Evolutionary conservation across 1,140 invertebrate species (phyloP), one percentile per base, ranked within the genome.

Genomic region (Macrosteles quadrilineatus): DNA sequence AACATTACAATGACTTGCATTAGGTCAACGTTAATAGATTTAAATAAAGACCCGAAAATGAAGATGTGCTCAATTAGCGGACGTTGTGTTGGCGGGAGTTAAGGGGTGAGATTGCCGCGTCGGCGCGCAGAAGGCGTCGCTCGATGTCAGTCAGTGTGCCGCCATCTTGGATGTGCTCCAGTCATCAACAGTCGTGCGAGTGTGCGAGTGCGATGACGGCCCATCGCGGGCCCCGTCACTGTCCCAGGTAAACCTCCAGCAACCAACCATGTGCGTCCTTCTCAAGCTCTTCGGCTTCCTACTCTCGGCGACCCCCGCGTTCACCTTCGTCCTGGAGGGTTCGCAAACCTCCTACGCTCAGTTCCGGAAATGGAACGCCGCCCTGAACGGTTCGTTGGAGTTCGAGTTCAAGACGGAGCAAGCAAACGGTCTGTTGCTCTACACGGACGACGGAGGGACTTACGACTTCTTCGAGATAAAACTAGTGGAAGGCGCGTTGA

Each of bases 391-490:
- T 11, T 92, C 89, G n/a, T 80, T 97, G 4, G 92, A 95, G 77
- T 88, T 97, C 74, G 94, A 97, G 79, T 97, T 97, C 82, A 93
- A 93, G 82, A 97, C 95, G 2, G 88, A 92, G 66, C 90, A 94
- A 78, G 91, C 92, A 0, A 95, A 95, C 81, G 94, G 94, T 6
- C 80, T 97, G 68, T 81, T 98, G 19, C 83, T 98, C 47, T 97
- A 97, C 80, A 96, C 94, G 0, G 95, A 97, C 78, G 96, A 98
- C 78, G 95, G 95, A 3, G 94, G 94, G 12, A 93, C 91, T 19
- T 93, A 94, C 76, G 95, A 98, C 80, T 98, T 98, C 82, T 95
- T 98, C 80, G 95, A 97, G 81, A 81, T 98, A 62, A 98, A 97
- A 78, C 83, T 99, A 17, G 92, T 98, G 3, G 94, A 96, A 77